Percentiles rank a stretch among this genome's conserved stretches.
These are phyloP conservation scores for Caranx melampygus DNA, from an alignment of 2,113 vertebrate genomes.

Conservation along the genomic window DNA sequence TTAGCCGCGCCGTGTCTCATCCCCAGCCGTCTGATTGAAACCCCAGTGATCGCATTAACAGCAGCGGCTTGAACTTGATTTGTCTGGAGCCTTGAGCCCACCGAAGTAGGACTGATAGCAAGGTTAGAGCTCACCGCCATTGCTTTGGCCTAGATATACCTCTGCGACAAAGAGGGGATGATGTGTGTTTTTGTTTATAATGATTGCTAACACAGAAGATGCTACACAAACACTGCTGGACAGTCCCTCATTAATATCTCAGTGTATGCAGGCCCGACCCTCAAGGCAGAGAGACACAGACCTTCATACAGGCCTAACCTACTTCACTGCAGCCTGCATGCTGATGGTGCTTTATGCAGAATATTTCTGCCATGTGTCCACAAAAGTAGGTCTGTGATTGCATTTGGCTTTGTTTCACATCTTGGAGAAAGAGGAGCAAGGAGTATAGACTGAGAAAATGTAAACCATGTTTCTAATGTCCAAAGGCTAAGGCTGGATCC, in stretches of 20 bases:
- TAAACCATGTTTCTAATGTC: neutral
- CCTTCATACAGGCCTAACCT: conserved; percentile 44
- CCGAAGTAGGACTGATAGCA: neutral
- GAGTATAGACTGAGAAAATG: neutral
- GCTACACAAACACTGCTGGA: neutral
- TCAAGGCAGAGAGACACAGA: conserved; percentile 10
- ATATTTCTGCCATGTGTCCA: conserved; percentile 11
- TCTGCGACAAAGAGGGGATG: neutral
- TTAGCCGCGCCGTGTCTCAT: conserved; percentile 26
- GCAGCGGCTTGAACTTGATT: conserved; percentile 57
- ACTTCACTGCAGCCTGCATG: conserved; percentile 44
- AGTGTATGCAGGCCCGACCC: neutral
- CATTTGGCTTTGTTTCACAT: neutral
- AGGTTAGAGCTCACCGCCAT: neutral
- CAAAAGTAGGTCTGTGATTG: neutral
- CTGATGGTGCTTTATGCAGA: conserved; percentile 33
- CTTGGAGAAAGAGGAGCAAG: neutral
- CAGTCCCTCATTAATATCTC: conserved; percentile 33
- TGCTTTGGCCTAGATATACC: conserved; percentile 48
- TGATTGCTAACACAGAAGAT: neutral
- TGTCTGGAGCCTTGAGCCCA: conserved; percentile 18
- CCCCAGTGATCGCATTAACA: conserved; percentile 66
- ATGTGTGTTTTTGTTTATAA: conserved; percentile 11
- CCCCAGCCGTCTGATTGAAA: conserved; percentile 2
- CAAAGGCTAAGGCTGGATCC: neutral